phyloP scores from a whole-genome alignment of 2,888 invertebrate species.

The Drosophila kuntzei region DNA sequence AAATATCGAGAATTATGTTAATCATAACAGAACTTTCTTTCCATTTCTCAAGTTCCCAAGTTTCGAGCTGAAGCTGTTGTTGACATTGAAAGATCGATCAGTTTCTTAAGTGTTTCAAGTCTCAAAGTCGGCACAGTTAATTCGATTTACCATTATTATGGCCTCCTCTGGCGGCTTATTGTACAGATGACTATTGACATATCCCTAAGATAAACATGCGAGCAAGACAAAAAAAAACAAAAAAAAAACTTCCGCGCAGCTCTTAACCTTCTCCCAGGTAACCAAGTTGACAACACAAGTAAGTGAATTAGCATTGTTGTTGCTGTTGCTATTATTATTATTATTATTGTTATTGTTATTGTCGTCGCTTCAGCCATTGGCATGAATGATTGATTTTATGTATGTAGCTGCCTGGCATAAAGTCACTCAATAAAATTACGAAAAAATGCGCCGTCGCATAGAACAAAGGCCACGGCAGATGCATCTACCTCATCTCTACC shows the following conservation, averaged over 20 bases:
- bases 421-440: slow-evolving; percentile 79
- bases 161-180: slow-evolving; percentile 59
- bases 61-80: not conserved
- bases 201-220: slow-evolving; percentile 71
- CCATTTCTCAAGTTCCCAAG: slow-evolving; percentile 6
- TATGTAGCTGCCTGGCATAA: slow-evolving; percentile 75
- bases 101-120: slow-evolving; percentile 26
- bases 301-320: slow-evolving; percentile 51
- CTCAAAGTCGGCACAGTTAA: slow-evolving; percentile 56
- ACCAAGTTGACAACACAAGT: slow-evolving; percentile 50
- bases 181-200: slow-evolving; percentile 55
- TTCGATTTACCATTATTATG: slow-evolving; percentile 45
- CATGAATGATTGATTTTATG: slow-evolving; percentile 76
- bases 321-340: slow-evolving; percentile 31
- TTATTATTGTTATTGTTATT: slow-evolving; percentile 35
- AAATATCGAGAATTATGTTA: slow-evolving; percentile 33
- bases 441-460: slow-evolving; percentile 73
- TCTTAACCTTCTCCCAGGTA: slow-evolving; percentile 66
- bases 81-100: slow-evolving; percentile 34
- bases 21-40: slow-evolving; percentile 45
- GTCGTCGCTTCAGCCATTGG: slow-evolving; percentile 39
- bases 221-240: slow-evolving; percentile 28
- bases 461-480: slow-evolving; percentile 70
- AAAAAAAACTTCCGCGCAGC: slow-evolving; percentile 61
- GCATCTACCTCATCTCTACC: slow-evolving; percentile 57